Conservation (phyloP, 2,797 vertebrate species). For the Acestrorhynchus altus region DNA sequence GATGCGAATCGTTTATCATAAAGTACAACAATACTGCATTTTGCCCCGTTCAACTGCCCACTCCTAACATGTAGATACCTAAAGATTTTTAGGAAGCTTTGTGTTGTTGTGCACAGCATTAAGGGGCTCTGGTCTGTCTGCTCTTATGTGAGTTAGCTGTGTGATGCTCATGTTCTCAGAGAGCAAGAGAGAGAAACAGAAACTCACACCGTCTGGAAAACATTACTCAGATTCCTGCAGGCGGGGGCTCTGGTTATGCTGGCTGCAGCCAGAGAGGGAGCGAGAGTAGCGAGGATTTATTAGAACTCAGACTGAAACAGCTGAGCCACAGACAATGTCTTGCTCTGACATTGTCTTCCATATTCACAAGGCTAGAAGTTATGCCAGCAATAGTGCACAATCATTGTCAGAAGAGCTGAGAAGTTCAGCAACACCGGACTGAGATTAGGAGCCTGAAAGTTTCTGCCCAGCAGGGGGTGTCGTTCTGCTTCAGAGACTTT, state of each 20-base stretch:
- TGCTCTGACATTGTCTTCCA: neutral
- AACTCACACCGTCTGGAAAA: slow-evolving; percentile 72
- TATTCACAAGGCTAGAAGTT: neutral
- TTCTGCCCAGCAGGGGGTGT: slow-evolving; percentile 43
- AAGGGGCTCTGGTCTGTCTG: neutral
- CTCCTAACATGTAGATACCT: too few relatives aligned
- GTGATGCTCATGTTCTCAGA: slow-evolving; percentile 35
- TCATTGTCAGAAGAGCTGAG: neutral
- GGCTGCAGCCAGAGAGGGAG: slow-evolving; percentile 41
- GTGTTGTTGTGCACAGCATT: neutral
- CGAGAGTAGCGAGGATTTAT: slow-evolving; percentile 29
- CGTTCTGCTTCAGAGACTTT: slow-evolving; percentile 12
- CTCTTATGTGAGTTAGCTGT: slow-evolving; percentile 20
- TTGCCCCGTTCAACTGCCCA: too few relatives aligned
- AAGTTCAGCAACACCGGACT: neutral
- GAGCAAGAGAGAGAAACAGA: slow-evolving; percentile 25
- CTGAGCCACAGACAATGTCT: neutral
- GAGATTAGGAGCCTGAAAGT: neutral
- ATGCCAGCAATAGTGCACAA: neutral
- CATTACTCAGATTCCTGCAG: slow-evolving; percentile 75
- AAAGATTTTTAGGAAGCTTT: too few relatives aligned
- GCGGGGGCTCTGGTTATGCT: slow-evolving; percentile 65
- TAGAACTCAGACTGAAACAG: slow-evolving; percentile 20
- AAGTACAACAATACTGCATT: too few relatives aligned
- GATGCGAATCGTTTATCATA: too few relatives aligned